Evolutionary conservation across 2,888 invertebrate genomes (phyloP).

Genomic region (Agelastica alni): DNA sequence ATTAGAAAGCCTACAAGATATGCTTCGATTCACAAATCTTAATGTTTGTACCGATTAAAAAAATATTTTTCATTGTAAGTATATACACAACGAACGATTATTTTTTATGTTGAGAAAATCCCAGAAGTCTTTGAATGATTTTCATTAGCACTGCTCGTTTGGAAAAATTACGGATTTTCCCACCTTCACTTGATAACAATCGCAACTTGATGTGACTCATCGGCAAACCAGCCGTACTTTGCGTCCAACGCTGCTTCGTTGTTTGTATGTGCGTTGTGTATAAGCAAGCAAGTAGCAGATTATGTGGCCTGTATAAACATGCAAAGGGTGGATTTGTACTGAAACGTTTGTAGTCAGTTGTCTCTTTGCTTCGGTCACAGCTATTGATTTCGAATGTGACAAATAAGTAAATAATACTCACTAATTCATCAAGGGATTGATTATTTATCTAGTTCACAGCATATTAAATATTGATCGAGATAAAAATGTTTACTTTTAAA

Average conservation of each 20-base stretch:
- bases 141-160: too few species aligned
- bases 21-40: too few species aligned
- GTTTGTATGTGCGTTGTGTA: conserved; percentile 9
- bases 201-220: conserved; percentile 2
- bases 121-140: too few species aligned
- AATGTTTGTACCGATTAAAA: too few species aligned
- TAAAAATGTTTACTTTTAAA: too few species aligned
- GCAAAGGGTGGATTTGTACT: conserved; percentile 41
- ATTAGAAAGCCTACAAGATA: too few species aligned
- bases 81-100: too few species aligned
- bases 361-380: conserved; percentile 23
- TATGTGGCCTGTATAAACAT: conserved; percentile 40
- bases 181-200: neutral
- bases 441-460: too few species aligned
- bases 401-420: neutral
- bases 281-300: conserved; percentile 28
- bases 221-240: neutral
- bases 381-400: conserved; percentile 21
- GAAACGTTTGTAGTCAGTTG: conserved; percentile 12
- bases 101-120: too few species aligned
- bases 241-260: neutral
- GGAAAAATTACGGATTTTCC: neutral
- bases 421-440: too few species aligned
- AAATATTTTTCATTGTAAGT: too few species aligned
- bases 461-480: too few species aligned